Percentiles rank a stretch among this genome's conserved stretches.
Conservation (phyloP, 2,888 invertebrate genomes). For the Dorcus hopei region DNA sequence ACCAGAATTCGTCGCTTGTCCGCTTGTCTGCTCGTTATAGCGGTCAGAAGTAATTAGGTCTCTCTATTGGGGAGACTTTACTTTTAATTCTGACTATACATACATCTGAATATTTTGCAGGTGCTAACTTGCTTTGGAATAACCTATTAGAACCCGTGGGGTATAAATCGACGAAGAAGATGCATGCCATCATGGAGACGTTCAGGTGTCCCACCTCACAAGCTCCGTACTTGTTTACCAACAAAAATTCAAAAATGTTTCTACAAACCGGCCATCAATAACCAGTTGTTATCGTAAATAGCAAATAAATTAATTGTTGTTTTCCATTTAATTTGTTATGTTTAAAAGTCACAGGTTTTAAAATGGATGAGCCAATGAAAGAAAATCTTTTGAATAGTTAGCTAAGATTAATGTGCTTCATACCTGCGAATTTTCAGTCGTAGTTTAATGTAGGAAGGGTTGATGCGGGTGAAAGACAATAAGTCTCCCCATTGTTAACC, state of each 20-base stretch:
- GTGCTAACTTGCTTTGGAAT: conserved; percentile 71
- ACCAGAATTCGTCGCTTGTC: too few relatives aligned
- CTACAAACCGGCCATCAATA: conserved; percentile 49
- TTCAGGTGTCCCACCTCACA: conserved; percentile 59
- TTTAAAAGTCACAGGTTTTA: neutral
- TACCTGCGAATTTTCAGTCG: too few relatives aligned
- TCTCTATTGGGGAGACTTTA: too few relatives aligned
- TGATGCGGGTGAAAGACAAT: too few relatives aligned
- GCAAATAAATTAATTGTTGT: neutral
- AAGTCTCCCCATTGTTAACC: too few relatives aligned
- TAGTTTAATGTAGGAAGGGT: too few relatives aligned
- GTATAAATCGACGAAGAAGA: conserved; percentile 56
- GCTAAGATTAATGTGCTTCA: too few relatives aligned
- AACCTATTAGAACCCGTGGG: conserved; percentile 70
- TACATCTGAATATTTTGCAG: conserved; percentile 45
- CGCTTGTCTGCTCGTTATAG: too few relatives aligned
- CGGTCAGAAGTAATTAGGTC: too few relatives aligned
- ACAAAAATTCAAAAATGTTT: conserved; percentile 53
- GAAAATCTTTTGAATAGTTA: too few relatives aligned
- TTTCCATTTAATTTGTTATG: neutral
- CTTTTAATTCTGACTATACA: neutral
- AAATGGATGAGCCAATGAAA: too few relatives aligned
- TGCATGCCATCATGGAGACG: conserved; percentile 58
- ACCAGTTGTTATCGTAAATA: neutral
- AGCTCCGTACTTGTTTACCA: conserved; percentile 66